These are phyloP conservation scores for Abramis brama DNA, from an alignment of 2,113 vertebrate species.

Conservation along the genomic window DNA sequence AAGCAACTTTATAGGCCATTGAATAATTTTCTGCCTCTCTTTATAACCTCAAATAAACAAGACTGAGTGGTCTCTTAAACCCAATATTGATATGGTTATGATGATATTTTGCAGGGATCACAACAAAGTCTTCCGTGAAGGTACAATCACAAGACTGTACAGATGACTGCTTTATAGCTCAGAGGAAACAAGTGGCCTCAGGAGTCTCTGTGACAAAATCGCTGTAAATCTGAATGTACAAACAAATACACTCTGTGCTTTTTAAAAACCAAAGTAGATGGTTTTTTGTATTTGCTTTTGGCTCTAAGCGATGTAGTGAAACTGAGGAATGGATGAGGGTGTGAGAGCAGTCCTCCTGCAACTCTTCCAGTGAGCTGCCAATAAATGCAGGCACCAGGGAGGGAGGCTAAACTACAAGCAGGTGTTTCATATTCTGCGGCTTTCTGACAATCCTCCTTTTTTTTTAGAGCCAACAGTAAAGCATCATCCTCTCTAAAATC, in stretches of 20 bases:
- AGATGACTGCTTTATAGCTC: not conserved
- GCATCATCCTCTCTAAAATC: conserved; percentile 29
- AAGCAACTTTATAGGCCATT: no score
- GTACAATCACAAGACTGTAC: not conserved
- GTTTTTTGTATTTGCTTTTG: conserved; percentile 2
- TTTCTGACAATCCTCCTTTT: conserved; percentile 40
- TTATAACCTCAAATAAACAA: conserved; percentile 44
- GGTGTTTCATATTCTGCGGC: conserved; percentile 55
- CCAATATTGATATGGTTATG: conserved; percentile 7
- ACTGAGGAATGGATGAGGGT: conserved; percentile 16
- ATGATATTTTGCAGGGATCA: conserved; percentile 7
- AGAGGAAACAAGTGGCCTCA: not conserved
- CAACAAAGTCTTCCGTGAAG: not conserved
- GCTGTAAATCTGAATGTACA: not conserved
- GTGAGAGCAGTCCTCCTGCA: conserved; percentile 17
- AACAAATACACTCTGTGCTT: conserved; percentile 23
- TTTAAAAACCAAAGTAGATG: not conserved
- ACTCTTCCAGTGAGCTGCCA: conserved; percentile 46
- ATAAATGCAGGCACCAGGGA: conserved; percentile 32
- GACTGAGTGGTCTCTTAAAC: not conserved
- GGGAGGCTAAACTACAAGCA: conserved; percentile 43
- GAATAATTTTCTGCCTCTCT: no score
- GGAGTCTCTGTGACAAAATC: not conserved
- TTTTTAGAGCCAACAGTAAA: conserved; percentile 29
- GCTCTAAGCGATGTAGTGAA: not conserved